phyloP scores from a whole-genome alignment of 2,113 vertebrate species.

The Cryptotis parvus region DNA sequence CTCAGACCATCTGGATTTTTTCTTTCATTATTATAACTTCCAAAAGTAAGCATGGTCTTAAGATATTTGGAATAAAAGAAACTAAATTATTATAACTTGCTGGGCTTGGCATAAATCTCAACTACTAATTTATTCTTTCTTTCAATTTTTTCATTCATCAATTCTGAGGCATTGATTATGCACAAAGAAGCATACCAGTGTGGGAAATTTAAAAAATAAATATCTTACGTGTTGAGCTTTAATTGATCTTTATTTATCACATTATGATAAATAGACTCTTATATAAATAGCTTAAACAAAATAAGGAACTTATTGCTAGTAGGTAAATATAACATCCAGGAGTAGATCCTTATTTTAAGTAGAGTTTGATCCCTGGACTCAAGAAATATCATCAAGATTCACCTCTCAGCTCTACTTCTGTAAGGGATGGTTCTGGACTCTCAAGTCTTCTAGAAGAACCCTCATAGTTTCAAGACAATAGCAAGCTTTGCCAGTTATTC shows the following conservation, averaged over 20 bases:
- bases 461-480: neutral
- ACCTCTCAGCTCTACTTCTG: neutral
- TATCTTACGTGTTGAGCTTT: neutral
- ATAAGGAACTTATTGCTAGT: neutral
- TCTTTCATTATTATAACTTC: slow-evolving; percentile 31
- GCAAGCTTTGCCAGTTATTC: neutral
- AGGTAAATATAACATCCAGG: neutral
- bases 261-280: neutral
- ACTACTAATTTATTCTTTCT: neutral
- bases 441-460: neutral
- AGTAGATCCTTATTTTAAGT: neutral
- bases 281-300: neutral
- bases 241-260: neutral
- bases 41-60: neutral
- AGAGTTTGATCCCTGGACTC: neutral
- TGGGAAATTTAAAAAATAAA: neutral
- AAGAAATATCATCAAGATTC: neutral
- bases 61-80: slow-evolving; percentile 31
- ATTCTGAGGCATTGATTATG: neutral
- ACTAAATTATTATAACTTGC: neutral
- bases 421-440: neutral
- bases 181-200: neutral
- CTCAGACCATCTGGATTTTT: slow-evolving; percentile 52
- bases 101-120: neutral
- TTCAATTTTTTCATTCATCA: neutral